phyloP scores from a whole-genome alignment of 2,797 vertebrate genomes.

The Lepilemur septentrionalis region DNA sequence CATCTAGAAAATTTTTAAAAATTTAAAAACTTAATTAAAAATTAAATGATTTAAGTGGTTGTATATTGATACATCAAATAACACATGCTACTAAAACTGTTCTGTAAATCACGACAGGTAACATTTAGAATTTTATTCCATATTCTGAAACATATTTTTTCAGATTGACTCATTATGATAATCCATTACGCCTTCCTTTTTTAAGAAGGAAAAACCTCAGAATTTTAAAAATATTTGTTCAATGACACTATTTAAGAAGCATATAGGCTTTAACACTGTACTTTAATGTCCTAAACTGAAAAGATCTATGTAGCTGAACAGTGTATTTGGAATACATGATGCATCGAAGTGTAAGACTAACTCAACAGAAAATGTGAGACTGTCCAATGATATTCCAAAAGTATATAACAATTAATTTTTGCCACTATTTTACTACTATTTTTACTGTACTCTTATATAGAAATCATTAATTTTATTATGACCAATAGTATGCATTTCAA shows the following conservation, averaged over 20 bases:
- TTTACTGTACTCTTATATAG: not conserved
- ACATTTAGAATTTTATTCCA: not conserved
- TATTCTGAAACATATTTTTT: not conserved
- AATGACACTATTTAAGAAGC: not conserved
- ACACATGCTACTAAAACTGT: not conserved
- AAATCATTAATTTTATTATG: conserved; percentile 16
- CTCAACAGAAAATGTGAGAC: not conserved
- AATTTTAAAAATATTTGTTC: not conserved
- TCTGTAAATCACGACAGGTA: not conserved
- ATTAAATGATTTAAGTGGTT: not conserved
- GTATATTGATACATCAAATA: not conserved
- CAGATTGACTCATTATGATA: not conserved
- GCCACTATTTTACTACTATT: not conserved
- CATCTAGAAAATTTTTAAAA: not conserved
- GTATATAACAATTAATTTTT: not conserved
- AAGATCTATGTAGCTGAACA: not conserved
- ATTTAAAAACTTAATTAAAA: not conserved
- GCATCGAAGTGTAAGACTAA: not conserved
- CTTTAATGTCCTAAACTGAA: not conserved
- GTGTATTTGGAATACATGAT: not conserved
- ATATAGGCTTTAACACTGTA: not conserved
- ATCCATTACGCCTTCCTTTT: not conserved
- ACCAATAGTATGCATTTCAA: not conserved
- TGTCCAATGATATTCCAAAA: not conserved
- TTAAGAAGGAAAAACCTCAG: not conserved